A percentile compares a stretch with the other conserved stretches of the same genome.
These are phyloP conservation scores for Geodia barretti DNA, from an alignment of 37 sponge, comb jelly and placozoan genomes.

Conservation along the genomic window DNA sequence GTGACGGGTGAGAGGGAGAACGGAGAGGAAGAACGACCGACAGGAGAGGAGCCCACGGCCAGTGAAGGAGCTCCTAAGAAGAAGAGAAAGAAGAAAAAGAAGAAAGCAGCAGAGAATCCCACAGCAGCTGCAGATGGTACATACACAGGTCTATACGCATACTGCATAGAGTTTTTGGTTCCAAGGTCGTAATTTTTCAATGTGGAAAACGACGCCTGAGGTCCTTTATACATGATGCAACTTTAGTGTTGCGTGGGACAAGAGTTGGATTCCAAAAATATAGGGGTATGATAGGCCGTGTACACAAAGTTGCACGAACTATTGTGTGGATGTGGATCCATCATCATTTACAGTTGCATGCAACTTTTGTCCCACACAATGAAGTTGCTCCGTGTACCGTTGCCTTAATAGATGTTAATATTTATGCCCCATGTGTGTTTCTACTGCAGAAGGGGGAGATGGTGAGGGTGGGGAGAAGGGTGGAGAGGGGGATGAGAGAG, in stretches of 20 bases:
- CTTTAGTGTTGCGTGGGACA: too few species aligned
- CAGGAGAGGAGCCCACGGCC: background rate
- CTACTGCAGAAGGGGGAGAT: constrained; percentile 45
- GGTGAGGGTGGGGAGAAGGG: background rate
- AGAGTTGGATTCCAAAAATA: background rate
- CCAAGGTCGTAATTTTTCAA: background rate
- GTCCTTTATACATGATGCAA: too few species aligned
- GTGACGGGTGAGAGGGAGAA: background rate
- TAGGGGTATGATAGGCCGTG: background rate
- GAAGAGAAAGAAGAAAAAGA: background rate
- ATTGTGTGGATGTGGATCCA: background rate
- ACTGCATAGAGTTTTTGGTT: background rate
- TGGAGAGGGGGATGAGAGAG: background rate
- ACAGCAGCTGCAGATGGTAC: background rate
- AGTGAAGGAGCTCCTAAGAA: too few species aligned
- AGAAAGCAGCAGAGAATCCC: background rate
- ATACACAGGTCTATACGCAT: background rate
- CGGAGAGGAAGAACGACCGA: background rate
- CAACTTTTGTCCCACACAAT: constrained; percentile 66
- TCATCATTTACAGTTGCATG: constrained; percentile 18
- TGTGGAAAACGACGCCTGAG: background rate
- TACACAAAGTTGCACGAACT: background rate
- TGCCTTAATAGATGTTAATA: constrained; percentile 81
- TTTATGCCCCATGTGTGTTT: constrained; percentile 75
- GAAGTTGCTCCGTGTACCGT: constrained; percentile 41